These are phyloP conservation scores for Polietes domitor DNA, from an alignment of 2,888 invertebrate genomes.

Conservation along the genomic window DNA sequence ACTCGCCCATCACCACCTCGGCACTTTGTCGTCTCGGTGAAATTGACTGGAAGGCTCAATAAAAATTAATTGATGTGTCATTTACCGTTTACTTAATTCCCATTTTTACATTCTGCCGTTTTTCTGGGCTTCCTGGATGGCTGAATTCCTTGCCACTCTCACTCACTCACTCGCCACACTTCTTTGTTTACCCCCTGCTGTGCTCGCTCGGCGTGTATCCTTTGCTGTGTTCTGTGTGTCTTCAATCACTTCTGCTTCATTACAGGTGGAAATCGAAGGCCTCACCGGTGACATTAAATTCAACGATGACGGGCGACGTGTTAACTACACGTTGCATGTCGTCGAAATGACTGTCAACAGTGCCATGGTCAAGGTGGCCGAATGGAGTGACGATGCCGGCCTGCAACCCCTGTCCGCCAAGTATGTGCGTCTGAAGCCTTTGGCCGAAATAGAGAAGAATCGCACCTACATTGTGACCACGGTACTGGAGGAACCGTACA, in stretches of 20 bases:
- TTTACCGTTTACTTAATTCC: constrained; percentile 51
- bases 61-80: constrained; percentile 62
- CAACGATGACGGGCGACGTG: constrained; percentile 93
- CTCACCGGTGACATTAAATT: constrained; percentile 95
- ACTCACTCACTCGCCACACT: constrained; percentile 1
- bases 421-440: constrained; percentile 87
- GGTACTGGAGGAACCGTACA: constrained; percentile 93
- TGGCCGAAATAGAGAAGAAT: constrained; percentile 88
- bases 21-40: constrained; percentile 3
- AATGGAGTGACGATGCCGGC: constrained; percentile 92
- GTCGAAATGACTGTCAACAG: constrained; percentile 97
- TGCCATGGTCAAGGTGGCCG: constrained; percentile 94
- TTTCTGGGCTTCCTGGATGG: neutral
- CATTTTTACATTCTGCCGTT: neutral
- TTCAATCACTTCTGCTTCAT: constrained; percentile 68
- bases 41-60: constrained; percentile 59
- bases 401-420: constrained; percentile 89
- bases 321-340: constrained; percentile 94
- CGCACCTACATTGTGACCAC: constrained; percentile 94
- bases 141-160: constrained; percentile 14
- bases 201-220: neutral
- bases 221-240: too few relatives aligned
- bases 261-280: constrained; percentile 94
- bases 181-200: neutral
- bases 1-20: neutral